These are phyloP conservation scores for Sarcophaga caerulescens DNA, from an alignment of 2,888 invertebrate genomes.

Conservation along the genomic window DNA sequence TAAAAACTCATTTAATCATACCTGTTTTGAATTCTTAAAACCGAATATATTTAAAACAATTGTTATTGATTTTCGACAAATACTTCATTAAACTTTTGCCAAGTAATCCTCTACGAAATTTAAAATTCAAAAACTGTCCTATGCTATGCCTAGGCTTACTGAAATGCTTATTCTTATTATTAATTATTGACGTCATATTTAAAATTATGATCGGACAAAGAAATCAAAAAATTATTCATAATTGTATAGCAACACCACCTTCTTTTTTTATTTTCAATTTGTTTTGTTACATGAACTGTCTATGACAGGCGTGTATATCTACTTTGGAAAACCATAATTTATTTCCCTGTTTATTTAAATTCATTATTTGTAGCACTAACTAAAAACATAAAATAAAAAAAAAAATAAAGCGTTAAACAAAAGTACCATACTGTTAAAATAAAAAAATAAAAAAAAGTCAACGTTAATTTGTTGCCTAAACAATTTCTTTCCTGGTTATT, in stretches of 20 bases:
- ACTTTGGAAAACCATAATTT: constrained; percentile 8
- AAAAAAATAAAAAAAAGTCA: background rate
- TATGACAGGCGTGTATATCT: constrained; percentile 12
- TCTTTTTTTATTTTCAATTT: background rate
- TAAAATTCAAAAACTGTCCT: constrained; percentile 21
- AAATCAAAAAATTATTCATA: background rate
- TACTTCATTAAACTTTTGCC: background rate
- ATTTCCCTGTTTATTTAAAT: constrained; percentile 30
- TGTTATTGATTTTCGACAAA: background rate
- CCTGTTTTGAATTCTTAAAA: too few relatives aligned
- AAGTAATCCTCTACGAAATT: background rate
- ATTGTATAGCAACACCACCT: background rate
- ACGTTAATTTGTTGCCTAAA: constrained; percentile 47
- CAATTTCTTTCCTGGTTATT: constrained; percentile 51
- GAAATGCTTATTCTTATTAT: background rate
- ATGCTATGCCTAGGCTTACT: background rate
- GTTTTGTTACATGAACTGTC: background rate
- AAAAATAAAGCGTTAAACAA: constrained; percentile 25
- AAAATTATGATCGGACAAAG: background rate
- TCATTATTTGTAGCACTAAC: background rate
- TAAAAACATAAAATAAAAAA: constrained; percentile 12
- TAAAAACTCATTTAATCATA: too few relatives aligned
- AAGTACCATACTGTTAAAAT: constrained; percentile 19
- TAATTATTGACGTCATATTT: constrained; percentile 7
- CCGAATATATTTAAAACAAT: too few relatives aligned